Conservation (phyloP, 2,797 vertebrate genomes). For the Todus mexicanus region DNA sequence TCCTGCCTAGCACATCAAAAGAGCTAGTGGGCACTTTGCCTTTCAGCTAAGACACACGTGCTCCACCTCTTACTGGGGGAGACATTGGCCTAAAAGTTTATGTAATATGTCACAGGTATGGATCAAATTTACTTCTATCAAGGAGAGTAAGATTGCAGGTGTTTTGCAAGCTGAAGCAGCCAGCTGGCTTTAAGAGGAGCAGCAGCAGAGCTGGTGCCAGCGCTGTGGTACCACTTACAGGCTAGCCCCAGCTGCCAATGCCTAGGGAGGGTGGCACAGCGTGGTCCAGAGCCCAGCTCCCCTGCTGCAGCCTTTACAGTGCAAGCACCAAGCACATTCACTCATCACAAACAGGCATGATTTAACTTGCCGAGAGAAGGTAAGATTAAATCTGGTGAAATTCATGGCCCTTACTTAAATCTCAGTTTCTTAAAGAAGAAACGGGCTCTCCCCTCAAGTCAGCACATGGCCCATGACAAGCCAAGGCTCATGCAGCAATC, state of each 20-base stretch:
- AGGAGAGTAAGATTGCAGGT: background rate
- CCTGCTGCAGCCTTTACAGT: background rate
- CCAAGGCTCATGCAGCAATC: background rate
- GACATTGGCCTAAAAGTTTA: background rate
- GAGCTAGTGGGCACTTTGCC: background rate
- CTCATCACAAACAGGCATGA: background rate
- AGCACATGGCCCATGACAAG: background rate
- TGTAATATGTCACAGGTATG: background rate
- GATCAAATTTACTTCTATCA: background rate
- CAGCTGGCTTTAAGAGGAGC: background rate
- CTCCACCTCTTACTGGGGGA: accelerated
- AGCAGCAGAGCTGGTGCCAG: background rate
- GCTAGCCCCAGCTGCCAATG: background rate
- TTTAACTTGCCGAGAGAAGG: background rate
- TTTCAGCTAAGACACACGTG: background rate
- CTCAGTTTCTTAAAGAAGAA: background rate
- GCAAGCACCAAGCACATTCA: background rate
- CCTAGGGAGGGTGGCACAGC: background rate
- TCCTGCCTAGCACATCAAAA: background rate
- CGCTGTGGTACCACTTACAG: background rate
- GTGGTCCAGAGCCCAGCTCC: background rate
- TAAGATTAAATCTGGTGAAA: background rate
- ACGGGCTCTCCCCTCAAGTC: background rate
- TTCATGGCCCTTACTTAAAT: background rate
- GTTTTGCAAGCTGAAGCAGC: background rate